Evolutionary conservation across 2,888 invertebrate species (phyloP), one percentile per base, ranked within the genome.

Genomic region (Kryphioiulus occultus): DNA sequence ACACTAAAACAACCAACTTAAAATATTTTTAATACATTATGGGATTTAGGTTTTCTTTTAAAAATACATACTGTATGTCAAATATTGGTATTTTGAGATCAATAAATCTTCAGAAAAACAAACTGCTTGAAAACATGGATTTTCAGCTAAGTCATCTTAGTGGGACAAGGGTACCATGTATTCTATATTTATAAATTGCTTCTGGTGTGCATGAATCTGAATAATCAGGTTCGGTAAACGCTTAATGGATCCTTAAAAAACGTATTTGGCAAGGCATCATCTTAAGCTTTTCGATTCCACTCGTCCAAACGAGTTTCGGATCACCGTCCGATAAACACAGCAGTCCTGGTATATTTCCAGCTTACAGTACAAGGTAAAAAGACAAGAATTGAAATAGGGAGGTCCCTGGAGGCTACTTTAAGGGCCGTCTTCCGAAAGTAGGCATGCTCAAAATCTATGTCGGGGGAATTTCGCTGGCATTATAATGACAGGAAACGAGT

Each of bases 391-490:
- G 78, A 78, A 78, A 78, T 78, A 17, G 15, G 17, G 30, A 17
- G 30, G 26, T 32, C 78, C 30, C 78, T 26, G 17, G 78, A 78
- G 78, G 30, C 17, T 30, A 30, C 26, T 78, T 78, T 78, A 78
- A 78, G 30, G 78, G 26, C 78, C 26, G 26, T 78, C 30, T 32
- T 78, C 30, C 15, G 17, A 78, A 78, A 32, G 78, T 17, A 78
- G 78, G 17, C 30, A 78, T 78, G 30, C 78, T 78, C 78, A 78
- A 78, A 78, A 78, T 78, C 78, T 30, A 78, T 78, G 30, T 78
- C 78, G 30, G 30, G 78, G 78, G 78, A 78, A 78, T 78, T 78
- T 78, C 78, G 30, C 30, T 78, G 30, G 17, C 78, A 78, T 78
- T 78, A 78, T 78, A 78, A 78, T 78, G 17, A 30, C 78, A 78